Evolutionary conservation across 2,113 vertebrate genomes (phyloP).

Genomic region (Pandion haliaetus): DNA sequence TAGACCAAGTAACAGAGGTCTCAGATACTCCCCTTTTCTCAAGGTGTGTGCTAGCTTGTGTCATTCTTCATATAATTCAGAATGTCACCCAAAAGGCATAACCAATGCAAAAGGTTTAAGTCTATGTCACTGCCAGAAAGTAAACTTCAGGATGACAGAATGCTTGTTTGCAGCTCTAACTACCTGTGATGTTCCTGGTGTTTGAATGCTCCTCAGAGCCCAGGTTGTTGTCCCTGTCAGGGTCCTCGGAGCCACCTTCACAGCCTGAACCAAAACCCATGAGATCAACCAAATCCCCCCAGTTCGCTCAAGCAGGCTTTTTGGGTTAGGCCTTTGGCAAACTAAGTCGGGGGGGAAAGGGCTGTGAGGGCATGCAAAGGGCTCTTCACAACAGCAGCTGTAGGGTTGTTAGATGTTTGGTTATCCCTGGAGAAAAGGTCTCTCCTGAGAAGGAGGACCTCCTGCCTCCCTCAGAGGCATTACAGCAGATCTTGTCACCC

Average conservation of each 20-base stretch:
- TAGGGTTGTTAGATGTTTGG: background rate
- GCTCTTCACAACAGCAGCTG: background rate
- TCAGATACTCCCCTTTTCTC: background rate
- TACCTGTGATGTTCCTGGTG: background rate
- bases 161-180: background rate
- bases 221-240: background rate
- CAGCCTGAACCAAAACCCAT: background rate
- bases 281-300: background rate
- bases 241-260: background rate
- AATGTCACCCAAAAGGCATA: background rate
- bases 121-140: background rate
- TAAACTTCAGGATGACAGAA: background rate
- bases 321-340: background rate
- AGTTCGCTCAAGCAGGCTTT: background rate
- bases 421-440: background rate
- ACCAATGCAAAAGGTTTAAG: background rate
- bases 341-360: rapidly evolving
- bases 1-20: background rate
- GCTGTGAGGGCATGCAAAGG: background rate
- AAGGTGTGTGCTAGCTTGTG: background rate
- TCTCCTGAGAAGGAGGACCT: background rate
- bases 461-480: background rate
- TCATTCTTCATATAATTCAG: background rate
- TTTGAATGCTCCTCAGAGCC: background rate
- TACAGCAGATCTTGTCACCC: background rate